phyloP scores from a whole-genome alignment of 2,113 vertebrate species.

The Chloropsis cyanopogon region DNA sequence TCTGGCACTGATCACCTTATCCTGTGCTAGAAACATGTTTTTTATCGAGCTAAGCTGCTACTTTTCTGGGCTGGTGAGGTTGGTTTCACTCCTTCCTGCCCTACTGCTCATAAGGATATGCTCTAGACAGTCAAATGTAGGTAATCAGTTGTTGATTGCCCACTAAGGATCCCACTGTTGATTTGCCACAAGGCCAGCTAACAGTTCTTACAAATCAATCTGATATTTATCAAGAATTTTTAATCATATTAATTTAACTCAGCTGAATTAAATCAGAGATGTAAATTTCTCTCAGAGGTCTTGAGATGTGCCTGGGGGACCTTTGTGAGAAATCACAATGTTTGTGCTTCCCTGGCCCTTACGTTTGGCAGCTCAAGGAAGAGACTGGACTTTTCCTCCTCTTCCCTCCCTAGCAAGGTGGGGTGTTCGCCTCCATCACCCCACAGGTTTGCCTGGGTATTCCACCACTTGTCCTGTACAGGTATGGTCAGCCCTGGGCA shows the following conservation, averaged over 20 bases:
- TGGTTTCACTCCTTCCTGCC: neutral
- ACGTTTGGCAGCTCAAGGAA: rapidly evolving
- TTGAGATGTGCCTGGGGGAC: neutral
- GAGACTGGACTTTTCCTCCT: neutral
- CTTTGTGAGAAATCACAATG: neutral
- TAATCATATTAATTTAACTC: neutral
- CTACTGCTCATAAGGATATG: neutral
- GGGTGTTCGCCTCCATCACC: neutral
- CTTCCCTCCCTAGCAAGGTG: neutral
- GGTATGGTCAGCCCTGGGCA: neutral
- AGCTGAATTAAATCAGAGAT: neutral
- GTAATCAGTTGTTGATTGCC: neutral
- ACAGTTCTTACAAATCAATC: neutral
- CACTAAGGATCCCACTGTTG: neutral
- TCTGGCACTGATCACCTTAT: neutral
- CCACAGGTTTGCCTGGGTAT: neutral
- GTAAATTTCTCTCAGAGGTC: neutral
- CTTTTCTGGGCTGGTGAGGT: neutral
- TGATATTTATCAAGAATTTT: neutral
- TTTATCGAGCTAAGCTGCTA: neutral
- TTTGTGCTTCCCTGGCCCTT: neutral
- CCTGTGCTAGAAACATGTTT: neutral
- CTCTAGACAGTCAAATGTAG: neutral
- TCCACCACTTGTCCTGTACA: neutral
- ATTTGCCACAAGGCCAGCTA: neutral